Conservation (phyloP, 1,140 invertebrate genomes). For the Chrysomallon squamiferum region DNA sequence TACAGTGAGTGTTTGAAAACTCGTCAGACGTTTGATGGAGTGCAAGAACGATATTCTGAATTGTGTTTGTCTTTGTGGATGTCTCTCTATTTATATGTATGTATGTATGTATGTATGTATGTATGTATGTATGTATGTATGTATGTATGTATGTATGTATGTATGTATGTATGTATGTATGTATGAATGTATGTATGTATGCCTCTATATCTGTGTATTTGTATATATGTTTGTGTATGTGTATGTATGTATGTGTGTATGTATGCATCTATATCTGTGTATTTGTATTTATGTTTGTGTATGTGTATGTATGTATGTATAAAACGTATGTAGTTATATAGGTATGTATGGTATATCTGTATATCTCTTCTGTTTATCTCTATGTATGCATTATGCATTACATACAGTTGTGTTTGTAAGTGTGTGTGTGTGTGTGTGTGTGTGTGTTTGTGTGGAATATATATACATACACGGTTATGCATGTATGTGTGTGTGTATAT, state of each 20-base stretch:
- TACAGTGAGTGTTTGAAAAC: neutral
- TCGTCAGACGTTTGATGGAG: neutral
- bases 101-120: too few species aligned
- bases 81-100: neutral
- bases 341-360: neutral
- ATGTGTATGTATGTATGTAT: neutral
- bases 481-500: neutral
- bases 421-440: neutral
- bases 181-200: too few species aligned
- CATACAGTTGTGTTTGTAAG: neutral
- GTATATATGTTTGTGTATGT: too few species aligned
- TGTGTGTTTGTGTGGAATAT: neutral
- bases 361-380: neutral
- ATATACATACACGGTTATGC: neutral
- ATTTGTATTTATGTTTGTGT: neutral
- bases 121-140: too few species aligned
- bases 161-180: too few species aligned
- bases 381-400: too few species aligned
- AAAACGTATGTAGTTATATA: neutral
- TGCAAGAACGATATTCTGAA: neutral
- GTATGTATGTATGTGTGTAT: neutral
- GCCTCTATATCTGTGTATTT: too few species aligned
- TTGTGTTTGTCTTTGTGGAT: neutral
- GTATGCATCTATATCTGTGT: neutral
- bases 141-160: too few species aligned